A percentile compares a stretch with the other conserved stretches of the same genome.
These are phyloP conservation scores for Enteromius unitaeniatus DNA, from an alignment of 2,797 vertebrate genomes.

Conservation along the genomic window DNA sequence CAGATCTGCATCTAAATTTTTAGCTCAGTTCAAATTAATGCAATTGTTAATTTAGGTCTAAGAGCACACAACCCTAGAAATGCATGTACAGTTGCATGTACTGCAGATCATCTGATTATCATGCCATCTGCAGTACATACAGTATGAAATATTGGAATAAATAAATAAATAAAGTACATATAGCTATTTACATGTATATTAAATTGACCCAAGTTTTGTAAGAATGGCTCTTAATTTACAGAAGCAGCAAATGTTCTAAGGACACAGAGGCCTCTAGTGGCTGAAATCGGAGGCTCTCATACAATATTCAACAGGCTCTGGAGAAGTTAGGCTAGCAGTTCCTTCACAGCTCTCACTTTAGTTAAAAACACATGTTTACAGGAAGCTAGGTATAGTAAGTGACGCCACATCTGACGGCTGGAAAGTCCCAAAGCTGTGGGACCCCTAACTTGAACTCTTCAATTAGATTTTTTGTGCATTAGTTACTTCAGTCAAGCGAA, in stretches of 20 bases:
- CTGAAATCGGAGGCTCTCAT: slow-evolving; percentile 30
- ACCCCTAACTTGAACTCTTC: not conserved
- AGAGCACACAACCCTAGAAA: not conserved
- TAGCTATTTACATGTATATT: not conserved
- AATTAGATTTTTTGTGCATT: not conserved
- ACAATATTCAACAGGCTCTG: not conserved
- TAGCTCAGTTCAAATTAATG: not conserved
- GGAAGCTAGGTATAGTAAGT: slow-evolving; percentile 4
- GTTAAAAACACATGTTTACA: slow-evolving; percentile 15
- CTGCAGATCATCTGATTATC: slow-evolving; percentile 3
- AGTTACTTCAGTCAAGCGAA: slow-evolving; percentile 8
- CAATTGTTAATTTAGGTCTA: not conserved
- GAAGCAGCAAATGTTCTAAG: not conserved
- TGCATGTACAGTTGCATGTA: no score
- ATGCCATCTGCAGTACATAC: not conserved
- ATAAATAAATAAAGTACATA: not conserved
- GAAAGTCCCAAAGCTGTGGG: slow-evolving; percentile 2
- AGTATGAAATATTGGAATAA: not conserved
- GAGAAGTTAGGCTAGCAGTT: not conserved
- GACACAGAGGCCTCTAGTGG: slow-evolving; percentile 73
- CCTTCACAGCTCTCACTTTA: not conserved
- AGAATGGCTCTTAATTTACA: not conserved
- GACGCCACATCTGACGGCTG: slow-evolving; percentile 1
- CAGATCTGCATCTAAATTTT: not conserved
- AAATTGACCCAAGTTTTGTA: not conserved